Evolutionary conservation across 1,140 invertebrate species (phyloP).

Genomic region (Leptopilina boulardi): DNA sequence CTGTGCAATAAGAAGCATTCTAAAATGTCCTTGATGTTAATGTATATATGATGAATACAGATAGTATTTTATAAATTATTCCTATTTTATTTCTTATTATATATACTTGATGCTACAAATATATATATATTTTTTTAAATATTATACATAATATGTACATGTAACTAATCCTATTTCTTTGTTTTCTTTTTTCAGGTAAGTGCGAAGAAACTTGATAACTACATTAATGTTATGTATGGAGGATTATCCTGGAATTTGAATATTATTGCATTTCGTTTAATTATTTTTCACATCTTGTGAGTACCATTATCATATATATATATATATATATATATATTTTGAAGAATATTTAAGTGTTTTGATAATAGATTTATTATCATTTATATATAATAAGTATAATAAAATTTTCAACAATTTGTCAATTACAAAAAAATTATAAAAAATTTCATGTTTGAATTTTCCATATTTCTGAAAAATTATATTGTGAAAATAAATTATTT

Average conservation of each 20-base stretch:
- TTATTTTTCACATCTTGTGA: not conserved
- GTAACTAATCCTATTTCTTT: not conserved
- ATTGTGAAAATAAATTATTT: not conserved
- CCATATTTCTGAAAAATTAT: not conserved
- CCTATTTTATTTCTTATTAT: not conserved
- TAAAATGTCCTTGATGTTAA: not conserved
- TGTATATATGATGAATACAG: not conserved
- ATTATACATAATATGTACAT: too few relatives aligned
- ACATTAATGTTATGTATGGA: not conserved
- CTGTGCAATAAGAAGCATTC: not conserved
- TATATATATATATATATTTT: too few relatives aligned
- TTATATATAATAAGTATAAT: too few relatives aligned
- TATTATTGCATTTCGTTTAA: not conserved
- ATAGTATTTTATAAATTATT: not conserved
- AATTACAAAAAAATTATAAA: too few relatives aligned
- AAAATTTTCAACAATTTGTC: too few relatives aligned
- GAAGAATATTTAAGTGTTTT: too few relatives aligned
- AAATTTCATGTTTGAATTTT: not conserved
- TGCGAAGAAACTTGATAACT: not conserved
- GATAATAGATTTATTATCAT: too few relatives aligned
- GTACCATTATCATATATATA: too few relatives aligned
- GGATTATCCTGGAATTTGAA: not conserved
- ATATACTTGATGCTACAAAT: not conserved
- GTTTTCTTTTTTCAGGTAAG: slow-evolving; percentile 4
- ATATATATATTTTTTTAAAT: too few relatives aligned